phyloP scores from a whole-genome alignment of 2,888 invertebrate species.

The Andrena fulva region DNA sequence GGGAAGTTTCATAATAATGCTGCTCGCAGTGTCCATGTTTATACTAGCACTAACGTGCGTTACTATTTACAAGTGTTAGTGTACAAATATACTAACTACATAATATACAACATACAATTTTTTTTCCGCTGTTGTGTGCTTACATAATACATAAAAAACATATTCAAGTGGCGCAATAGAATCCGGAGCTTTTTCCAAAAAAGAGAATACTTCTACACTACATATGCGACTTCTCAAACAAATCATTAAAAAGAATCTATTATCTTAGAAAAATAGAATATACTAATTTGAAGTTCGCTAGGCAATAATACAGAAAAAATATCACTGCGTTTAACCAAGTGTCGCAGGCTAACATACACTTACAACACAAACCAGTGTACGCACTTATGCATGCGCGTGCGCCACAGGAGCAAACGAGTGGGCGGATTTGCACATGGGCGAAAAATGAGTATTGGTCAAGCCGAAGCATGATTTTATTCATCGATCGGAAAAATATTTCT shows the following conservation, averaged over 20 bases:
- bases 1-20: too few relatives aligned
- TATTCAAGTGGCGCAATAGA: too few relatives aligned
- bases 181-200: too few relatives aligned
- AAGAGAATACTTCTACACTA: too few relatives aligned
- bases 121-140: too few relatives aligned
- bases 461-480: constrained; percentile 13
- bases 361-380: neutral
- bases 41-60: neutral
- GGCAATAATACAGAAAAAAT: neutral
- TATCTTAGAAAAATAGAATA: neutral
- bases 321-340: neutral
- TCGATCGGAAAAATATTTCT: neutral
- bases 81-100: too few relatives aligned
- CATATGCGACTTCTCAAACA: neutral
- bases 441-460: constrained; percentile 46
- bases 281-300: neutral
- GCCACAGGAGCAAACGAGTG: constrained; percentile 67
- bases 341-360: neutral
- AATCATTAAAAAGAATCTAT: neutral
- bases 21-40: neutral
- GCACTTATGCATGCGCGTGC: constrained; percentile 7
- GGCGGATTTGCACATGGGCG: constrained; percentile 71
- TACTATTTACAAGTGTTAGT: too few relatives aligned
- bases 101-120: too few relatives aligned
- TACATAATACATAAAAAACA: neutral